Evolutionary conservation across 1,140 invertebrate genomes (phyloP).

Genomic region (Eueides isabella): DNA sequence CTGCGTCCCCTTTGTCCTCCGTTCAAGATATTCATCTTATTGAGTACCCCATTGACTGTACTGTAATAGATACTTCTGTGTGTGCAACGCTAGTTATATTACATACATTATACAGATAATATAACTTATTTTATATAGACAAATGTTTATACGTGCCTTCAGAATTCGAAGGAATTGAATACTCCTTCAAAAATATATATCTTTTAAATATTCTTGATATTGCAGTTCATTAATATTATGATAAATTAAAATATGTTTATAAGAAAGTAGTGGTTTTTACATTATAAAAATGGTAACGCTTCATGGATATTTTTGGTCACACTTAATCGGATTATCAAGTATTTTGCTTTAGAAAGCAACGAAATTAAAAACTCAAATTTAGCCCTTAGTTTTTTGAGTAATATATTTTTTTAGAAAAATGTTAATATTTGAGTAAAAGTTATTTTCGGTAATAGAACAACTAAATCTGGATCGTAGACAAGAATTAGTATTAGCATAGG

Average conservation of each 20-base stretch:
- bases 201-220: too few relatives aligned
- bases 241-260: too few relatives aligned
- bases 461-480: constrained; percentile 15
- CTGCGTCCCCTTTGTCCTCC: constrained; percentile 23
- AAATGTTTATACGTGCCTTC: too few relatives aligned
- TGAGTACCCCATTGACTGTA: constrained; percentile 17
- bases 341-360: too few relatives aligned
- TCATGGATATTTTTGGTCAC: too few relatives aligned
- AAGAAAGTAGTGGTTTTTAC: too few relatives aligned
- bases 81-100: not conserved
- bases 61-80: not conserved
- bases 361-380: too few relatives aligned
- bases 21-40: constrained; percentile 11
- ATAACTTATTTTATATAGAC: not conserved
- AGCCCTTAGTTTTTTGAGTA: too few relatives aligned
- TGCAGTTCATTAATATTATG: too few relatives aligned
- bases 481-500: constrained; percentile 44
- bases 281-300: too few relatives aligned
- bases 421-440: not conserved
- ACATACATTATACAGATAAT: not conserved
- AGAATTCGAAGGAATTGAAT: not conserved
- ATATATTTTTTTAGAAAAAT: not conserved
- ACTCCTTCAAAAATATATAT: too few relatives aligned
- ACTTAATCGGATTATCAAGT: too few relatives aligned
- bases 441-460: not conserved